Evolutionary conservation across 2,888 invertebrate genomes (phyloP).

Genomic region (Caenorhabditis angaria): DNA sequence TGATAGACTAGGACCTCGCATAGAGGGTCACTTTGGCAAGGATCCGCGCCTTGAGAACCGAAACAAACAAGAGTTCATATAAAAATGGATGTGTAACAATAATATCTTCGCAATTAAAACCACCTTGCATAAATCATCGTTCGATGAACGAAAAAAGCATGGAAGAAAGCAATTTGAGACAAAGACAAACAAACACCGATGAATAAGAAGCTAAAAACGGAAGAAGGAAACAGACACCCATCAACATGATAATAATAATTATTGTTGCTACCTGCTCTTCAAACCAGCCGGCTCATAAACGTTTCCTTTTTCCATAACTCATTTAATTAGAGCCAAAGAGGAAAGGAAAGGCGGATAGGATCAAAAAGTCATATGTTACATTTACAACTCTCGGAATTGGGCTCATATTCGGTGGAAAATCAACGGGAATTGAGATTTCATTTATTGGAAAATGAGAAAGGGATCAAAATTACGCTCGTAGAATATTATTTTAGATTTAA

Average conservation of each 20-base stretch:
- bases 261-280: conserved; percentile 7
- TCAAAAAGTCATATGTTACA: conserved; percentile 4
- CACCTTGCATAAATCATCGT: conserved; percentile 8
- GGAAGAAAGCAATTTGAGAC: conserved; percentile 10
- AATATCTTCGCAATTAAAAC: conserved; percentile 1
- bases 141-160: not conserved
- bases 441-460: no score
- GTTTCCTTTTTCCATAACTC: not conserved
- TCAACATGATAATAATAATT: not conserved
- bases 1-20: no score
- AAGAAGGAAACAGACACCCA: not conserved
- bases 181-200: conserved; percentile 11
- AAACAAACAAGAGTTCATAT: no score
- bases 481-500: no score
- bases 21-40: no score
- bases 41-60: no score
- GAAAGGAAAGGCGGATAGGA: not conserved
- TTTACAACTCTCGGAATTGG: conserved; percentile 1
- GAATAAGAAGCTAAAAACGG: conserved; percentile 4
- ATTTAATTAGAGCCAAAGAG: not conserved
- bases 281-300: conserved; percentile 26
- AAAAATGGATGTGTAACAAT: not conserved
- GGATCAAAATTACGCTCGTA: no score
- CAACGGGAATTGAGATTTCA: no score
- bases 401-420: no score